Evolutionary conservation across 2,888 invertebrate genomes (phyloP).

Genomic region (Azorinus chamasolen): DNA sequence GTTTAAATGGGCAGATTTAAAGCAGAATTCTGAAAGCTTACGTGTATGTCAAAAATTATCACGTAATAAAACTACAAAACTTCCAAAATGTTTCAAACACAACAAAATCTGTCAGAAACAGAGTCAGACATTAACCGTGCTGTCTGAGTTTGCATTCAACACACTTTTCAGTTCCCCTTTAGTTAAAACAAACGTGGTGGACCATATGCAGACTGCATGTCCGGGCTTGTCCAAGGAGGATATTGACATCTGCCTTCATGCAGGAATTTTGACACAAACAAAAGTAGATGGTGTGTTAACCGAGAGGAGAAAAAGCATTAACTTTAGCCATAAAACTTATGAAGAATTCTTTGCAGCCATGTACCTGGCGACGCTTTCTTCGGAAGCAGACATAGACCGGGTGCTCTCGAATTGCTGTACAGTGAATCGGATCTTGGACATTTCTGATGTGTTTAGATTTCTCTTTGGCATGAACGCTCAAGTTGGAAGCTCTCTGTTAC

Average conservation of each 20-base stretch:
- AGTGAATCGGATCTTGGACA: too few species aligned
- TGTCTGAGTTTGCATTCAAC: not conserved
- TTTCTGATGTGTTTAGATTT: too few species aligned
- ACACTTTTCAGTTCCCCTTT: too few species aligned
- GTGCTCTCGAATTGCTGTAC: too few species aligned
- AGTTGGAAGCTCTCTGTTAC: too few species aligned
- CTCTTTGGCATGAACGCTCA: too few species aligned
- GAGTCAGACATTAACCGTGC: not conserved
- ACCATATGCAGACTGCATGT: too few species aligned
- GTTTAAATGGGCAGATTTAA: not conserved
- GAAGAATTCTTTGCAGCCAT: constrained; percentile 21
- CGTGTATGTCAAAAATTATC: too few species aligned
- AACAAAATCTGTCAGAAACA: not conserved
- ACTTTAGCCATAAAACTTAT: constrained; percentile 20
- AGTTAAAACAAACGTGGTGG: too few species aligned
- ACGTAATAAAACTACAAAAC: not conserved
- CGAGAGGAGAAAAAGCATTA: not conserved
- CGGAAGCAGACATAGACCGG: too few species aligned
- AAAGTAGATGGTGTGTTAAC: not conserved
- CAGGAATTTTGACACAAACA: constrained; percentile 9
- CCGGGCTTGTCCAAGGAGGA: too few species aligned
- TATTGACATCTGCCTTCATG: not conserved
- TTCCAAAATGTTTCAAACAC: not conserved
- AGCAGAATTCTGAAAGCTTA: too few species aligned
- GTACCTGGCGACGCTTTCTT: not conserved